These are phyloP conservation scores for Antheraea yamamai DNA, from an alignment of 2,888 invertebrate genomes.

Conservation along the genomic window DNA sequence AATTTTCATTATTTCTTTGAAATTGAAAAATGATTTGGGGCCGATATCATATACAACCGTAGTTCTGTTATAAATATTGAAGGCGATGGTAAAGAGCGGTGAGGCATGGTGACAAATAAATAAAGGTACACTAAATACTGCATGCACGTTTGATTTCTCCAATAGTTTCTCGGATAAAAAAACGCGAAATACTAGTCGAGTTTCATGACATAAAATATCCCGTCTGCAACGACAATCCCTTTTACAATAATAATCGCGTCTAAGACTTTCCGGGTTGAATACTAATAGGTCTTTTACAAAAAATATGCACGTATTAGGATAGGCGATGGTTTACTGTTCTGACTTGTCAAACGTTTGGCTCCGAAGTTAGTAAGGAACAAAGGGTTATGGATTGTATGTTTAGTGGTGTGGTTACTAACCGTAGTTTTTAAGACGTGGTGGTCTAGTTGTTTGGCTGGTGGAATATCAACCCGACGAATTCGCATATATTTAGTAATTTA, in stretches of 20 bases:
- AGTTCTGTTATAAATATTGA: too few species aligned
- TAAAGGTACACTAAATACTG: not conserved
- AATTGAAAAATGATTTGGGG: too few species aligned
- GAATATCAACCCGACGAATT: not conserved
- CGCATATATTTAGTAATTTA: too few species aligned
- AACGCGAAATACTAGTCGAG: not conserved
- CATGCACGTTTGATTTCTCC: not conserved
- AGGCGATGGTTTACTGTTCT: slow-evolving; percentile 33
- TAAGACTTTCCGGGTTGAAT: slow-evolving; percentile 43
- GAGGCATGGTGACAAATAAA: too few species aligned
- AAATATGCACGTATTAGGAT: slow-evolving; percentile 52
- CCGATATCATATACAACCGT: too few species aligned
- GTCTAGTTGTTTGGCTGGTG: too few species aligned
- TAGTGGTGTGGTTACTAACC: not conserved
- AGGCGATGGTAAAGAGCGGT: too few species aligned
- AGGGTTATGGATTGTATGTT: not conserved
- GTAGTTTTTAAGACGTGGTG: too few species aligned
- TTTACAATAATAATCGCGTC: slow-evolving; percentile 51
- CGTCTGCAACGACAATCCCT: slow-evolving; percentile 40
- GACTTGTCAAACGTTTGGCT: slow-evolving; percentile 3
- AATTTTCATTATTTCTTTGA: too few species aligned
- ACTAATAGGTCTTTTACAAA: slow-evolving; percentile 56
- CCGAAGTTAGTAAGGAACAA: not conserved
- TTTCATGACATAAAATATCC: slow-evolving; percentile 28
- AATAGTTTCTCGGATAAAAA: not conserved